A percentile compares a stretch with the other conserved stretches of the same genome.
Conservation (phyloP, 2,888 invertebrate genomes). For the Tenthredo scrophulariae region DNA sequence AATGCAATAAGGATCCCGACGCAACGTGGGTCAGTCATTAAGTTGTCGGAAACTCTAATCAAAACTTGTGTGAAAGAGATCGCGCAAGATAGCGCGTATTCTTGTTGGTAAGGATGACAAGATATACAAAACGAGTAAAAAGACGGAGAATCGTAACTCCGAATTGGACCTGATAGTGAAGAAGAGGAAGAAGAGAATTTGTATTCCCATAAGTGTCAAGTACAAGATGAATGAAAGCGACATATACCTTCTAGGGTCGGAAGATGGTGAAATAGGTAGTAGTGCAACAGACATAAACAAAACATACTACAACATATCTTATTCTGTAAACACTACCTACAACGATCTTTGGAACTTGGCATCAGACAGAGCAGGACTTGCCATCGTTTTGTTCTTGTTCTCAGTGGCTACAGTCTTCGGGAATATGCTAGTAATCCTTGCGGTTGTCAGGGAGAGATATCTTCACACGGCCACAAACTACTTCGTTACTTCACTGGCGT, state of each 20-base stretch:
- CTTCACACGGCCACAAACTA: slow-evolving; percentile 98
- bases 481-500: slow-evolving; percentile 97
- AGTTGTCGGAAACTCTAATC: background rate
- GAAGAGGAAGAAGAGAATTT: slow-evolving; percentile 56
- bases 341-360: slow-evolving; percentile 78
- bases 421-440: slow-evolving; percentile 95
- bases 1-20: background rate
- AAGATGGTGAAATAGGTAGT: slow-evolving; percentile 62
- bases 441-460: slow-evolving; percentile 95
- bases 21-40: background rate
- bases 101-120: slow-evolving; percentile 62
- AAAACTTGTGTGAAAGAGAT: background rate
- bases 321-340: slow-evolving; percentile 46
- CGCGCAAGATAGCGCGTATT: slow-evolving; percentile 2
- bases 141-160: slow-evolving; percentile 60
- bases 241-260: slow-evolving; percentile 71
- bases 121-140: slow-evolving; percentile 62
- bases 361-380: slow-evolving; percentile 87
- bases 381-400: slow-evolving; percentile 91
- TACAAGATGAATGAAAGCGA: slow-evolving; percentile 73
- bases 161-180: slow-evolving; percentile 62
- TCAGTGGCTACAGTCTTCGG: slow-evolving; percentile 97
- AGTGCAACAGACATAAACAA: slow-evolving; percentile 48
- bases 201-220: slow-evolving; percentile 28
- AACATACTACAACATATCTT: slow-evolving; percentile 56